Conservation (phyloP, 2,888 invertebrate genomes). For the Monopis laevigella region DNA sequence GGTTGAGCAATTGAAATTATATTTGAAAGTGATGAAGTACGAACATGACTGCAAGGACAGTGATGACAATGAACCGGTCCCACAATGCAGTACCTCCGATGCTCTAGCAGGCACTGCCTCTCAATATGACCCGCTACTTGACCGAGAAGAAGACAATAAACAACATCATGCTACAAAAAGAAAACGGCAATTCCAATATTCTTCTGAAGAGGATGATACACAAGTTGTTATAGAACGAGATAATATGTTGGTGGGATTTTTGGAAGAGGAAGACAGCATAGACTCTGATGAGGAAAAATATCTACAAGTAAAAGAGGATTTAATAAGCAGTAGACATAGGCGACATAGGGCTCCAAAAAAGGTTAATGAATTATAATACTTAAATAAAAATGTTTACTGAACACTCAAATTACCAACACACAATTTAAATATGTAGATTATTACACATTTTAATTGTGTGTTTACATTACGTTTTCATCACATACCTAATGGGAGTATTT, state of each 20-base stretch:
- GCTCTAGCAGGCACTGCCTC: neutral
- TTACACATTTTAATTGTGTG: too few species aligned
- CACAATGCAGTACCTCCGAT: neutral
- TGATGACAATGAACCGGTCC: neutral
- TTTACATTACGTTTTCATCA: too few species aligned
- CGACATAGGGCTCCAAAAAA: conserved; percentile 39
- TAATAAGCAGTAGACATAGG: conserved; percentile 38
- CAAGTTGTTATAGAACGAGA: conserved; percentile 57
- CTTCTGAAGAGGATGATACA: conserved; percentile 41
- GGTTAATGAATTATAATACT: too few species aligned
- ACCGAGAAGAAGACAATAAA: neutral
- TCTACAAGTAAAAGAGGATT: conserved; percentile 29
- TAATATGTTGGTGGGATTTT: conserved; percentile 56
- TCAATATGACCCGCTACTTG: too few species aligned
- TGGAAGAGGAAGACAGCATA: conserved; percentile 46
- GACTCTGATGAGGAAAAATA: conserved; percentile 28
- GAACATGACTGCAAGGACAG: conserved; percentile 30
- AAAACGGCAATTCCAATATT: conserved; percentile 25
- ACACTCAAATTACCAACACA: too few species aligned
- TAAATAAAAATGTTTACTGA: too few species aligned
- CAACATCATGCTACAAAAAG: too few species aligned
- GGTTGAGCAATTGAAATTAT: conserved; percentile 45
- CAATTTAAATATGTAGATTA: too few species aligned
- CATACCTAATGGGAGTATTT: too few species aligned
- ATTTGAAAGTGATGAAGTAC: conserved; percentile 46